Evolutionary conservation across 2,113 vertebrate genomes (phyloP).

Genomic region (Rhineura floridana): DNA sequence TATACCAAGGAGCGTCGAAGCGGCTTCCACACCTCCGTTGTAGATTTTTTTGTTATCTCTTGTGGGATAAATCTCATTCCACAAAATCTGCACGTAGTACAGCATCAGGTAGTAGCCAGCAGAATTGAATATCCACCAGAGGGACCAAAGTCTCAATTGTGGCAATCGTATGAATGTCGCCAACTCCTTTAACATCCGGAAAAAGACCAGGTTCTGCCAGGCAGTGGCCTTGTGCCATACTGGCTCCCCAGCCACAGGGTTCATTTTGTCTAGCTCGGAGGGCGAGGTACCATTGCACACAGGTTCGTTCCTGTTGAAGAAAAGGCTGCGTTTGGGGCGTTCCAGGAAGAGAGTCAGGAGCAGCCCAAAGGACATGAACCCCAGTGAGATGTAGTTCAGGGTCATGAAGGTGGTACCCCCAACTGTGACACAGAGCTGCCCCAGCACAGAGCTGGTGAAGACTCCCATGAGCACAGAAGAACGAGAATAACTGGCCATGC

Average conservation of each 20-base stretch:
- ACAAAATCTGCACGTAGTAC: constrained; percentile 93
- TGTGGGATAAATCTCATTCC: constrained; percentile 77
- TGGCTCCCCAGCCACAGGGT: not conserved
- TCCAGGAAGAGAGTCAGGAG: constrained; percentile 84
- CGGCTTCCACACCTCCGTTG: constrained; percentile 93
- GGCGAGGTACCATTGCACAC: rapidly evolving
- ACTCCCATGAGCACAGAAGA: constrained; percentile 87
- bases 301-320: constrained; percentile 79
- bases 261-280: constrained; percentile 71
- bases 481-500: constrained; percentile 90
- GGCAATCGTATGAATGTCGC: constrained; percentile 64
- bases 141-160: constrained; percentile 89
- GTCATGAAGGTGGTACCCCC: constrained; percentile 66
- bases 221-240: not conserved
- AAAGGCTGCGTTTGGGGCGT: constrained; percentile 89
- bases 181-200: constrained; percentile 85
- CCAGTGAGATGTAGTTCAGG: constrained; percentile 84
- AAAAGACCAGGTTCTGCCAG: constrained; percentile 72
- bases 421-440: constrained; percentile 84
- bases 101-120: constrained; percentile 93
- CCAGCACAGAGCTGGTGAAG: constrained; percentile 91
- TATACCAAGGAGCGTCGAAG: constrained; percentile 89
- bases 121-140: constrained; percentile 97
- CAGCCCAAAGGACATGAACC: constrained; percentile 84
- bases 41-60: constrained; percentile 72